Conservation (phyloP, 2,797 vertebrate genomes). For the Tamandua tetradactyla region DNA sequence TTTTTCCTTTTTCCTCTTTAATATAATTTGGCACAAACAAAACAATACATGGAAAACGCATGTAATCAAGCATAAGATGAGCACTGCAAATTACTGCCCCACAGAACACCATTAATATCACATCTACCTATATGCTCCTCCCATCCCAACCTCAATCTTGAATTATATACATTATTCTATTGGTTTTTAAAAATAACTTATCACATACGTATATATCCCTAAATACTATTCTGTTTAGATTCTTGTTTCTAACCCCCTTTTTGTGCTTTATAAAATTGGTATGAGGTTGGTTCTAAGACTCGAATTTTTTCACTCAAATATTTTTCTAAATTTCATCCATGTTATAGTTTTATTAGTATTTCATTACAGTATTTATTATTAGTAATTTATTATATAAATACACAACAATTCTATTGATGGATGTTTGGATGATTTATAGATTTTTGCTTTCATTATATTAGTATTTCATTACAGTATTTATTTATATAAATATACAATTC, state of each 20-base stretch:
- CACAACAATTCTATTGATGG: not conserved
- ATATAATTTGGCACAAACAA: not conserved
- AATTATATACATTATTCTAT: not conserved
- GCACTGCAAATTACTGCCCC: not conserved
- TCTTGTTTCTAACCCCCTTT: not conserved
- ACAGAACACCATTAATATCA: not conserved
- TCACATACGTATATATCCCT: not conserved
- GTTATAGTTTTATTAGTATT: not conserved
- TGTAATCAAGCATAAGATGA: not conserved
- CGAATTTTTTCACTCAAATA: not conserved
- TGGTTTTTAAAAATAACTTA: not conserved
- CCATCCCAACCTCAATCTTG: not conserved
- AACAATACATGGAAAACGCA: not conserved
- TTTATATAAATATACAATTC: not conserved
- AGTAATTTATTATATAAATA: constrained; percentile 1
- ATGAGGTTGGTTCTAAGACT: not conserved
- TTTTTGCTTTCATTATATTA: constrained; percentile 15
- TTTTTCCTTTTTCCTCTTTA: not conserved
- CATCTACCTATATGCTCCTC: not conserved
- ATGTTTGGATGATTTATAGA: not conserved
- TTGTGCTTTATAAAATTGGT: not conserved
- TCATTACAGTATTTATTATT: not conserved
- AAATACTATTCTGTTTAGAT: constrained; percentile 6
- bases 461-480: not conserved
- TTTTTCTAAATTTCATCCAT: not conserved